Base-by-base conservation (phyloP, 2,113 vertebrate species). In the Heloderma charlesbogerti region DNA sequence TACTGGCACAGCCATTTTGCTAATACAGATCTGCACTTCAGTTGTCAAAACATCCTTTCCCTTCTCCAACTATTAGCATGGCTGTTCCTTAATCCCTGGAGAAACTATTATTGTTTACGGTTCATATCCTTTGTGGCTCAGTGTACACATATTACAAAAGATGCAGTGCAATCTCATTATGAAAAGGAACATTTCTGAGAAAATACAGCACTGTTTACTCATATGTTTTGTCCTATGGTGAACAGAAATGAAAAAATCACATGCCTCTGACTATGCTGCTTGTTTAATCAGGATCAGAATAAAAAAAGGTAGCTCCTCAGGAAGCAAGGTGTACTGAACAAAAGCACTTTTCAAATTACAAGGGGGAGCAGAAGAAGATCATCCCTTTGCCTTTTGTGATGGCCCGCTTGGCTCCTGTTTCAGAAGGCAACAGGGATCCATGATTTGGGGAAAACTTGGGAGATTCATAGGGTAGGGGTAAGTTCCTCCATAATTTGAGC, bases 111-210 rank as follows among this genome's bases (percentile, higher is more conserved):
- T 48, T 34, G 66, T 88, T 92, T 57, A 81, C 48, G 16, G 31
- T n/a, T 9, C 22, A 79, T 48, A n/a, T 72, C 48, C 5, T 34
- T 81, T 81, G 48, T 57, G 48, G 79, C 2, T 81, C 79, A 57
- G 4, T 43, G 18, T 77, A 40, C 40, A 77, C 37, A 13, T 77
- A 77, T 43, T 54, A 84, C 45, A 54, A 74, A 87, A 13, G 51
- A 0, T 54, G 34, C 8, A 67, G 7, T 87, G 84, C 89, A 91
- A 84, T 93, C 87, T 94, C 71, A 82, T 20, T 69, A 80, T 80
- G 88, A 93, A 91, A 43, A 93, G 60, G 75, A 91, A 79, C 45
- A 31, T 12, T 66, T 85, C 29, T 37, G 43, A 88, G 82, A 90
- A 20, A 77, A 40, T n/a, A 48, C 2, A 90, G 40, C 34, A 40